Evolutionary conservation across 2,888 invertebrate genomes (phyloP).

Genomic region (Coleophora flavipennella): DNA sequence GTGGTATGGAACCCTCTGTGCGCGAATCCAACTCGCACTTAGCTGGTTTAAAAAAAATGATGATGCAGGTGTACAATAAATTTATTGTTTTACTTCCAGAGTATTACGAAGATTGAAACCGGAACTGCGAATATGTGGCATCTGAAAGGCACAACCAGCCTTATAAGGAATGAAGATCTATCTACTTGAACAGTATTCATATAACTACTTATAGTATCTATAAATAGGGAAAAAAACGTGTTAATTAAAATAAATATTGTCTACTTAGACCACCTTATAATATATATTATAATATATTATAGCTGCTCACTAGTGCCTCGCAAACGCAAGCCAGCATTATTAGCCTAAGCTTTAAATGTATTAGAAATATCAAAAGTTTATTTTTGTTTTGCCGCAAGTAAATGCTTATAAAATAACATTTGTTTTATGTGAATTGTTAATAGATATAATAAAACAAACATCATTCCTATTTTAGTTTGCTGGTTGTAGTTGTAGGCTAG

Average conservation of each 20-base stretch:
- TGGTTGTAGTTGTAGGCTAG: slow-evolving; percentile 8
- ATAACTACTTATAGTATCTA: slow-evolving; percentile 58
- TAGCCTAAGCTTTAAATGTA: slow-evolving; percentile 13
- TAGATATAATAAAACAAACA: not conserved
- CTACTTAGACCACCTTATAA: slow-evolving; percentile 37
- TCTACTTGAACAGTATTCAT: slow-evolving; percentile 67
- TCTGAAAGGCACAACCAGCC: slow-evolving; percentile 44
- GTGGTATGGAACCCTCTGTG: too few species aligned
- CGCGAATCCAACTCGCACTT: too few species aligned
- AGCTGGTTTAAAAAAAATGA: too few species aligned
- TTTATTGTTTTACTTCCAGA: slow-evolving; percentile 39
- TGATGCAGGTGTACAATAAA: too few species aligned
- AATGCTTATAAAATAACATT: slow-evolving; percentile 2
- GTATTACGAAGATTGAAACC: slow-evolving; percentile 44
- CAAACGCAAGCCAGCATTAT: slow-evolving; percentile 28
- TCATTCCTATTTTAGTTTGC: slow-evolving; percentile 5
- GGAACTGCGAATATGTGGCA: slow-evolving; percentile 34
- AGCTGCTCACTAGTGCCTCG: slow-evolving; percentile 52
- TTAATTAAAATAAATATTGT: slow-evolving; percentile 17
- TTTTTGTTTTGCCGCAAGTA: not conserved
- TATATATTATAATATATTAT: too few species aligned
- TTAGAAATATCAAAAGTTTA: not conserved
- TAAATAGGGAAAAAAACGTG: slow-evolving; percentile 39
- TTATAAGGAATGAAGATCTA: slow-evolving; percentile 63
- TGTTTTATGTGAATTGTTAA: not conserved